Evolutionary conservation across 2,113 vertebrate genomes (phyloP), one percentile per base, ranked within the genome.

Genomic region (Gallinago undulata): DNA sequence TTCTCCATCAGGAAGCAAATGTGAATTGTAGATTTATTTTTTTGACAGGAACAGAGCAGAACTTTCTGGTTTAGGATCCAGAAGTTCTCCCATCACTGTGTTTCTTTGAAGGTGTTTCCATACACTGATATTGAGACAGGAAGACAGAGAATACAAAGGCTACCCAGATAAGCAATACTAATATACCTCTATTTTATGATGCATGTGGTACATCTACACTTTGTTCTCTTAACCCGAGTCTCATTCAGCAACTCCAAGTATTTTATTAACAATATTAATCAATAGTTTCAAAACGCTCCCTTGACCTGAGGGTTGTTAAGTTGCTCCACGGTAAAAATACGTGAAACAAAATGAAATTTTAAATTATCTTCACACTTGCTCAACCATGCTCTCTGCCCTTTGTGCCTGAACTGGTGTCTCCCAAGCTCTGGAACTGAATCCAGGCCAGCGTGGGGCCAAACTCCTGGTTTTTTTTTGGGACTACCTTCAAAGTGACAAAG

Each of bases 1-100:
- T 96, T 94, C 82, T 93, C 92, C 90, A 91, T 92, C 72, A 82
- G 97, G 96, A 97, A 96, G 93, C 97, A 98, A 96, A 97, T 95
- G 97, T 85, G 94, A 97, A 97, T 95, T 92, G 84, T 96, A 50
- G 81, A 93, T 96, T 94, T 97, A 79, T 55, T 70, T 92, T 95
- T 95, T 89, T 93, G 92, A 92, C 84, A 84, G 79, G 57, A 72
- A 72, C 67, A 25, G 41, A 77, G 74, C 11, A 30, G 55, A 95
- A 78, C 19, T 55, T 95, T 31, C 50, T 47, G 70, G 76, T 60
- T 95, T 55, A 62, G 73, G 66, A 85, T 82, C 47, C 70, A 57
- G 78, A 96, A 97, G 95, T 93, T 93, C 92, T 90, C 80, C n/a
- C 33, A 77, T 56, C 67, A 2, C 55, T 30, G 27, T 41, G 59